Evolutionary conservation across 1,140 invertebrate genomes (phyloP), one percentile per base, ranked within the genome.

Genomic region (Ooceraea biroi): DNA sequence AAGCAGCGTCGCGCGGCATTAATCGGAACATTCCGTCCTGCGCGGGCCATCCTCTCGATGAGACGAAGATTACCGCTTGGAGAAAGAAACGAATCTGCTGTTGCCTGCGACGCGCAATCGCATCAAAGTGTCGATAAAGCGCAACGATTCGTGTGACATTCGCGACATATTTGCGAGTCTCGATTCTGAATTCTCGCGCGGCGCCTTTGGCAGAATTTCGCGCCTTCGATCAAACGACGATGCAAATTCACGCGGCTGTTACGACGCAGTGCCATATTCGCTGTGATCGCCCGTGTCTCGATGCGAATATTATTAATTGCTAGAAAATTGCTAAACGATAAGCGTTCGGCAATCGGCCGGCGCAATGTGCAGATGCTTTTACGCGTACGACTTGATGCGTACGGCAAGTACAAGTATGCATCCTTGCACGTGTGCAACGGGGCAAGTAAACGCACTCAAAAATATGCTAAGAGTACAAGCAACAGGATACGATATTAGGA

Each of bases 251-350:
- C n/a, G 36, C 36, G 65, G 50, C 41, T 12, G n/a, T 58, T 69
- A 69, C 76, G 76, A 71, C 41, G 50, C 65, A 36, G 30, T 50
- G 41, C 57, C 36, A 7, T 7, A 36, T 69, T 71, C 36, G 57
- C 65, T 27, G 41, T 68, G 44, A 78, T 44, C 65, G 41, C 12
- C 25, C 41, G 50, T 44, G 55, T 55, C 41, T 82, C 36, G 44
- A 27, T 30, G 69, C 57, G 55, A 82, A 61, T 73, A 48, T 82
- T 82, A 82, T 74, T 82, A 82, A 82, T 82, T 82, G 50, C 22
- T 74, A 25, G 69, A 50, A 82, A 82, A 82, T 74, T 74, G 19
- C 68, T 69, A 69, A 78, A 69, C 36, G 63, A 68, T 57, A 44
- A 78, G 76, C 36, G 50, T 30, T 69, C 36, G 63, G 65, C 57